These are phyloP conservation scores for Philhelius pedissequus DNA, from an alignment of 2,888 invertebrate genomes.

Conservation along the genomic window DNA sequence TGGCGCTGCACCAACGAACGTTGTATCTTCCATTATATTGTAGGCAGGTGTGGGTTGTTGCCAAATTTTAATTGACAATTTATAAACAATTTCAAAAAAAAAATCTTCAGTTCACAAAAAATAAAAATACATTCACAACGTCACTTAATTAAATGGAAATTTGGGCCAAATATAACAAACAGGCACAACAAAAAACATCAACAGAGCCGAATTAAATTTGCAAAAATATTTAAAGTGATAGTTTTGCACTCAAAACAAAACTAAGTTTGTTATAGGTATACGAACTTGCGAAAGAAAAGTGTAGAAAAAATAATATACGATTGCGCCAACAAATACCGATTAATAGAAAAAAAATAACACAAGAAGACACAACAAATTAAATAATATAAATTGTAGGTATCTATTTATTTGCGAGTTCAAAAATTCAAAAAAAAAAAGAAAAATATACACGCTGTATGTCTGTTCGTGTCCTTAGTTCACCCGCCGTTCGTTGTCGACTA, in stretches of 20 bases:
- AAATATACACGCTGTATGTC: slow-evolving; percentile 51
- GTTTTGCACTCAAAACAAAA: not conserved
- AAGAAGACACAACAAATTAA: not conserved
- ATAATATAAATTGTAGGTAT: slow-evolving; percentile 23
- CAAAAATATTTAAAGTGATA: slow-evolving; percentile 46
- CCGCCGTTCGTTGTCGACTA: slow-evolving; percentile 56
- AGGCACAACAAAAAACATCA: not conserved
- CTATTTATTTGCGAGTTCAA: slow-evolving; percentile 38
- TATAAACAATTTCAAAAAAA: not conserved
- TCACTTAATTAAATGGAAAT: slow-evolving; percentile 1
- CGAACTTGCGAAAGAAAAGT: slow-evolving; percentile 20
- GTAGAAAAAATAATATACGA: slow-evolving; percentile 14
- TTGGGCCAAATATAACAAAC: not conserved
- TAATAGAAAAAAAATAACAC: slow-evolving; percentile 1
- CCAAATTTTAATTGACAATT: not conserved
- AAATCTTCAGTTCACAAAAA: not conserved
- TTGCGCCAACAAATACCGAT: slow-evolving; percentile 45
- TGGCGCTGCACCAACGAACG: slow-evolving; percentile 31
- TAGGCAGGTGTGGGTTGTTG: too few species aligned
- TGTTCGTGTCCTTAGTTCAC: slow-evolving; percentile 41
- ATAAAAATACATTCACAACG: slow-evolving; percentile 4
- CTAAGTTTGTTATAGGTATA: slow-evolving; percentile 5
- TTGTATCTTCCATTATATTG: slow-evolving; percentile 14
- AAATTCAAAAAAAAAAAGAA: slow-evolving; percentile 27
- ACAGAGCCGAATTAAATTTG: slow-evolving; percentile 27